Percentiles rank a stretch among this genome's conserved stretches.
Evolutionary conservation across 2,113 vertebrate genomes (phyloP).

Genomic region (Manacus vitellinus): DNA sequence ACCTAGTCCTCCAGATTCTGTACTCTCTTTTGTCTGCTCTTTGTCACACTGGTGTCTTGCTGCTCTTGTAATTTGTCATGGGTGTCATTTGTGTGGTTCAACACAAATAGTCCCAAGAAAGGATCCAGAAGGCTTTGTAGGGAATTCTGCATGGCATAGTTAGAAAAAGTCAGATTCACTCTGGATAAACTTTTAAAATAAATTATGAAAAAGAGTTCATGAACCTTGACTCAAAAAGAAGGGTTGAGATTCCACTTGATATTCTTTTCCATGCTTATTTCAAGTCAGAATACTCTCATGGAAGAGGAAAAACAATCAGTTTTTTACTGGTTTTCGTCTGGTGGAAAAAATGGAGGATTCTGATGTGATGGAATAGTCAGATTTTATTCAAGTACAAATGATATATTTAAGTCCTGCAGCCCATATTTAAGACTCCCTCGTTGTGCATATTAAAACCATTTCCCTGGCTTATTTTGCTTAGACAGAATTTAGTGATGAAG

Average conservation of each 20-base stretch:
- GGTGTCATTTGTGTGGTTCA: background rate
- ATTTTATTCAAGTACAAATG: background rate
- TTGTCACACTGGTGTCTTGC: background rate
- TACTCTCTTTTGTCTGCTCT: background rate
- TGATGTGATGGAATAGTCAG: background rate
- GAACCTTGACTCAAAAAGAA: background rate
- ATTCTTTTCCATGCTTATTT: background rate
- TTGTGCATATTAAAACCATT: background rate
- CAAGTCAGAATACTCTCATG: background rate
- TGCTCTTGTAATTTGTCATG: background rate
- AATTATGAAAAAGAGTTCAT: background rate
- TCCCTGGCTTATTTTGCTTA: constrained; percentile 22
- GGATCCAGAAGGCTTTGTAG: background rate
- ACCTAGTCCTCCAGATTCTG: background rate
- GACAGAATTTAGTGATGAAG: constrained; percentile 17
- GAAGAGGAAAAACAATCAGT: background rate
- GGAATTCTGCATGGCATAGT: background rate
- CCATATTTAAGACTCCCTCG: background rate
- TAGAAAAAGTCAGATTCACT: background rate
- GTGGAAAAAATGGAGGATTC: background rate
- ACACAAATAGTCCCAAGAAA: background rate
- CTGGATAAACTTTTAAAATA: background rate
- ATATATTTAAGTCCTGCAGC: background rate
- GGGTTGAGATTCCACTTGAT: background rate
- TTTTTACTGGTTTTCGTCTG: background rate